Percentiles rank a stretch among this genome's conserved stretches.
Conservation (phyloP, 2,888 invertebrate genomes). For the Heterodera filipjevi region DNA sequence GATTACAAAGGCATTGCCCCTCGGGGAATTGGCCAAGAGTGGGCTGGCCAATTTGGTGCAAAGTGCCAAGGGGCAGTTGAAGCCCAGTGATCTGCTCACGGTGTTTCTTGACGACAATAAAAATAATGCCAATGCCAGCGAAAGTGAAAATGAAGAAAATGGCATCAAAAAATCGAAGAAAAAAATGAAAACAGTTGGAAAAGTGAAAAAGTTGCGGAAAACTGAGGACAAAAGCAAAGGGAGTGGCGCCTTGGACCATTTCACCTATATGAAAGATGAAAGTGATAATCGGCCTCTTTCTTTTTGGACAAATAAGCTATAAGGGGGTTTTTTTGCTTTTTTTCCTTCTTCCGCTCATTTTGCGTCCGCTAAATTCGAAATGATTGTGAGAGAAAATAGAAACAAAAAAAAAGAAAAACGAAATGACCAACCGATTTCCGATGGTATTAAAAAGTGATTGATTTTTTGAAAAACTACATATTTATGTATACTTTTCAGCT, state of each 20-base stretch:
- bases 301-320: neutral
- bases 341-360: neutral
- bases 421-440: too few relatives aligned
- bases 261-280: neutral
- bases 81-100: neutral
- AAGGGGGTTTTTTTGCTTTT: neutral
- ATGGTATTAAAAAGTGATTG: too few relatives aligned
- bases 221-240: too few relatives aligned
- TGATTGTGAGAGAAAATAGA: too few relatives aligned
- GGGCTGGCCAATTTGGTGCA: neutral
- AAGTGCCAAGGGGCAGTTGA: neutral
- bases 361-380: neutral
- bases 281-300: neutral
- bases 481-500: too few relatives aligned
- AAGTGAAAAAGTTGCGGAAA: too few relatives aligned
- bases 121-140: neutral
- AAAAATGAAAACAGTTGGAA: too few relatives aligned
- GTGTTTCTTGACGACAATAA: neutral
- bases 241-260: neutral
- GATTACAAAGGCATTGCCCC: neutral
- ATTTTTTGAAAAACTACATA: too few relatives aligned
- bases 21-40: neutral
- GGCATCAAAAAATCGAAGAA: too few relatives aligned
- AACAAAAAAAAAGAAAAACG: too few relatives aligned
- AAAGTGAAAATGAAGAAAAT: neutral